Evolutionary conservation across 2,113 vertebrate genomes (phyloP).

Genomic region (Corythoichthys haematopterus): DNA sequence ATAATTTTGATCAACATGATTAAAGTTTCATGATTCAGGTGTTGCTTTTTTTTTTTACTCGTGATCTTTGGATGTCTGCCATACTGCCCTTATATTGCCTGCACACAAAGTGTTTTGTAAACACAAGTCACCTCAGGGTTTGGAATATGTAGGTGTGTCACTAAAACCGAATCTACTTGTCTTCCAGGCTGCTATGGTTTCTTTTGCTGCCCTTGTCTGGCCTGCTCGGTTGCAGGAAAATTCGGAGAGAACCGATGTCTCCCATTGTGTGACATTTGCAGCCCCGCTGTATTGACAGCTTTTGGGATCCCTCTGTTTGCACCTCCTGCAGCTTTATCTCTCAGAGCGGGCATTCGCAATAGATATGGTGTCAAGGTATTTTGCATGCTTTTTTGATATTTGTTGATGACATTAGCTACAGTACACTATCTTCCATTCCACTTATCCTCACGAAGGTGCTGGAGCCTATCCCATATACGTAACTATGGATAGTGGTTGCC

Average conservation of each 20-base stretch:
- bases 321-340: constrained; percentile 27
- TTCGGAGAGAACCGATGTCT: constrained; percentile 44
- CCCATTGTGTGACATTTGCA: constrained; percentile 44
- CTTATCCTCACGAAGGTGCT: no score
- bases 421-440: not conserved
- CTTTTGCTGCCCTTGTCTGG: constrained; percentile 53
- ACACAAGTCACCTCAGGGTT: not conserved
- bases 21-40: not conserved
- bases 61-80: no score
- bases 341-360: constrained; percentile 40
- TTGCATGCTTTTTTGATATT: not conserved
- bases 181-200: constrained; percentile 55
- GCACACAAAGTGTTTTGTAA: not conserved
- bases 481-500: not conserved
- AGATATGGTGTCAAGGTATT: constrained; percentile 48
- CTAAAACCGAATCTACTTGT: not conserved
- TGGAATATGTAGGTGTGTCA: not conserved
- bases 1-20: no score
- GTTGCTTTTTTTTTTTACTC: not conserved
- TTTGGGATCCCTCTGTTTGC: constrained; percentile 32
- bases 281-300: constrained; percentile 14
- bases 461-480: no score
- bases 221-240: constrained; percentile 28
- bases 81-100: not conserved
- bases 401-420: not conserved